Conservation (phyloP, 2,113 vertebrate species). For the Romanogobio albipinnatus region DNA sequence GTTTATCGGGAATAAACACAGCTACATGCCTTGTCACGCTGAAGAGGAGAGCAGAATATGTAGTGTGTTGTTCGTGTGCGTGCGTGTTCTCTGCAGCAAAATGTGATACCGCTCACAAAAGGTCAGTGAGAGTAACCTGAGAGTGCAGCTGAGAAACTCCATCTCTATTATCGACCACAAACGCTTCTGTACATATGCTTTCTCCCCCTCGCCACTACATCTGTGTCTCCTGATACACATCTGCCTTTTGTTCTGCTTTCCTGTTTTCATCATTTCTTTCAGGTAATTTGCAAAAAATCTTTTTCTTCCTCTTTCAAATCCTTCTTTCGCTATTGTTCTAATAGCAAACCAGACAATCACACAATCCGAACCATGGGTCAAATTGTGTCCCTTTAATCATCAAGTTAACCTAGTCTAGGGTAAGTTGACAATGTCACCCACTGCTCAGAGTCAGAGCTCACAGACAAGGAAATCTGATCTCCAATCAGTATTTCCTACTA, state of each 20-base stretch:
- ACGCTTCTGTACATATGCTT: constrained; percentile 71
- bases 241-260: constrained; percentile 11
- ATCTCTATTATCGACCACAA: constrained; percentile 76
- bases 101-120: constrained; percentile 73
- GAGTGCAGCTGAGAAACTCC: constrained; percentile 71
- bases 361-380: not conserved
- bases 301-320: not conserved
- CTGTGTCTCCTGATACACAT: constrained; percentile 17
- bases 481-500: constrained; percentile 30
- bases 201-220: constrained; percentile 21
- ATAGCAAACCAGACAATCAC: not conserved
- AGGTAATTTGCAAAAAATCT: not conserved
- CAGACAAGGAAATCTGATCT: constrained; percentile 39
- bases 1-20: constrained; percentile 29
- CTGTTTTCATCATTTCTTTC: not conserved
- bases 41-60: not conserved
- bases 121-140: constrained; percentile 77
- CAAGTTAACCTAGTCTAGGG: not conserved
- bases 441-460: not conserved
- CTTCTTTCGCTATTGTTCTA: not conserved
- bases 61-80: constrained; percentile 30
- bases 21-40: constrained; percentile 44
- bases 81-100: constrained; percentile 68
- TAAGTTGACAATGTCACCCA: constrained; percentile 8
- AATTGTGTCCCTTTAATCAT: not conserved